Conservation (phyloP, 1,140 invertebrate species). For the Brevipalpus yothersi region DNA sequence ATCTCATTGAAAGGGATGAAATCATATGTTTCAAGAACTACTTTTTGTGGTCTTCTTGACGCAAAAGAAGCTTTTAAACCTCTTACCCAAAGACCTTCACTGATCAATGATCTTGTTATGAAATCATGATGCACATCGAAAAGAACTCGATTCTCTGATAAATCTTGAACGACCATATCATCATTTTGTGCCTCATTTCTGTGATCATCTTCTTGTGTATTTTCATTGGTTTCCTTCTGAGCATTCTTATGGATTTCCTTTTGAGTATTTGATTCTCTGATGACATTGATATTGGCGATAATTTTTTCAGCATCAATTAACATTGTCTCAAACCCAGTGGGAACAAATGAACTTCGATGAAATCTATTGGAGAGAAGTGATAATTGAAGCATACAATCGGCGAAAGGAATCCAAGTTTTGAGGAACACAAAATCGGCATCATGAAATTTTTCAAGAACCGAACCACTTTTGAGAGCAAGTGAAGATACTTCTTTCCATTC, state of each 20-base stretch:
- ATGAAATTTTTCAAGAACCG: neutral
- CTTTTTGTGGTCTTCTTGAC: neutral
- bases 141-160: too few species aligned
- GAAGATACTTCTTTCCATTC: slow-evolving; percentile 19
- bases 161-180: too few species aligned
- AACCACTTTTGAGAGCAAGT: neutral
- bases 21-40: neutral
- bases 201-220: neutral
- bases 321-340: slow-evolving; percentile 53
- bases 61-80: neutral
- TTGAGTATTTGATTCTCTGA: neutral
- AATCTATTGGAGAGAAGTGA: slow-evolving; percentile 22
- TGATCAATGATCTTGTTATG: neutral
- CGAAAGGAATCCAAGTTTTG: slow-evolving; percentile 25
- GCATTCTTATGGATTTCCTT: neutral
- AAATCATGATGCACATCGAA: neutral
- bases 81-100: neutral
- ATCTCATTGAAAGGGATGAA: neutral
- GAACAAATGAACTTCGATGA: slow-evolving; percentile 49
- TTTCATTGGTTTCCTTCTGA: neutral
- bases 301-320: slow-evolving; percentile 16
- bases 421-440: neutral
- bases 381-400: slow-evolving; percentile 26
- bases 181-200: neutral
- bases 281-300: slow-evolving; percentile 4